Evolutionary conservation across 2,888 invertebrate species (phyloP).

Genomic region (Teinopalpus imperialis): DNA sequence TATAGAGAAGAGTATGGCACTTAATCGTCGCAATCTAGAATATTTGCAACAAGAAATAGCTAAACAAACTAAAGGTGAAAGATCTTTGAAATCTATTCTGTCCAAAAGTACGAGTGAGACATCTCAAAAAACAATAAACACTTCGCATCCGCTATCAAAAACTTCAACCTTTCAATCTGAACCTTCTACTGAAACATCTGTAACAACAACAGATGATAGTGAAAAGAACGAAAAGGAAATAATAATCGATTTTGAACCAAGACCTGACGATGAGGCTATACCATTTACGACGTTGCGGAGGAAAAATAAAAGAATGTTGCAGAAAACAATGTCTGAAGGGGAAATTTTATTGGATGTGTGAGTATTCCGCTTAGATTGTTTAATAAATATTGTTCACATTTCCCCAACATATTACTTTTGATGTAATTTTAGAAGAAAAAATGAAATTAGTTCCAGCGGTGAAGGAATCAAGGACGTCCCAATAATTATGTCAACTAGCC

Average conservation of each 20-base stretch:
- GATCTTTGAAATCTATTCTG: constrained; percentile 63
- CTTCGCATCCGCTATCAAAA: constrained; percentile 70
- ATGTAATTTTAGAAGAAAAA: constrained; percentile 63
- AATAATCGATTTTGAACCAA: constrained; percentile 93
- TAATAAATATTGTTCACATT: neutral
- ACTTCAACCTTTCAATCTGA: constrained; percentile 79
- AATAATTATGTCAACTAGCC: constrained; percentile 82
- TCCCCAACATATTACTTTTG: neutral
- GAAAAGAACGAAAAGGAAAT: constrained; percentile 89
- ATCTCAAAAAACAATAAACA: constrained; percentile 67
- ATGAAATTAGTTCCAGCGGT: constrained; percentile 66
- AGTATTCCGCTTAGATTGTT: constrained; percentile 38
- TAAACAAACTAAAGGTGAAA: constrained; percentile 68
- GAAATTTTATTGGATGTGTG: constrained; percentile 86
- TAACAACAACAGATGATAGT: constrained; percentile 77
- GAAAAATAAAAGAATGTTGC: constrained; percentile 80
- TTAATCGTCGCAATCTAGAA: constrained; percentile 75
- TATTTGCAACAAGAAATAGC: constrained; percentile 79
- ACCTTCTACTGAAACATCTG: constrained; percentile 76
- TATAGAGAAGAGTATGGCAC: constrained; percentile 77
- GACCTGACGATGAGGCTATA: constrained; percentile 84
- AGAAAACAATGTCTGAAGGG: constrained; percentile 91
- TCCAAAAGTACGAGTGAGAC: constrained; percentile 73
- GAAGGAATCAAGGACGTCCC: constrained; percentile 75
- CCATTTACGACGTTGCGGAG: constrained; percentile 80